Evolutionary conservation across 2,113 vertebrate genomes (phyloP), one percentile per base, ranked within the genome.

Genomic region (Morone chrysops): DNA sequence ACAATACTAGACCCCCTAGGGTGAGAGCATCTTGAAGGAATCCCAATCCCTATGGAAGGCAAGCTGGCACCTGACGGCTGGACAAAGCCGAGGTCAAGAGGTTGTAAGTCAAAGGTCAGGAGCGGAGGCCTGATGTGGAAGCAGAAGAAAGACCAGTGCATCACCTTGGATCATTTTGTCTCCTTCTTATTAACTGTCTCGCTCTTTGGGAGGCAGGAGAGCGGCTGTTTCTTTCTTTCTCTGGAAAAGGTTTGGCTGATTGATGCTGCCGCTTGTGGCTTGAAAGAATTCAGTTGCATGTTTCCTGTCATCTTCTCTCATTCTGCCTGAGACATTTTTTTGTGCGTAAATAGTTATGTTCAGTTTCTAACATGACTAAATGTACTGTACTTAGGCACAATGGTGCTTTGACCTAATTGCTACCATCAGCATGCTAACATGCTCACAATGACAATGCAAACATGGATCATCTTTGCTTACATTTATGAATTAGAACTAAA

Each of bases 51-150:
- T 67, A 20, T 56, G 77, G 82, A 90, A 71, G 56, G 71, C 68
- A 83, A 87, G 89, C 81, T 79, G 92, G 85, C 91, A 93, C 91
- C 91, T 92, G 89, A 93, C 56, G 69, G 74, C 67, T 8, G 76
- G 76, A 90, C 91, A 93, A 93, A 92, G 85, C 86, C 0, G 65
- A 79, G 83, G 93, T 92, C 87, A 85, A 59, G 74, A 71, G 90
- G 89, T 84, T n/a, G n/a, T 0, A 51, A 60, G 89, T 89, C 85
- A 89, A 87, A 86, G 91, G 89, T 93, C 90, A 18, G 51, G 63
- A 59, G 82, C 43, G 36, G 59, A 85, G 70, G 50, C 78, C 77
- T 80, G 65, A 82, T 57, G 83, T 78, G 66, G 73, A 87, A 36
- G 72, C 68, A 62, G 56, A 59, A 84, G 80, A 84, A 75, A 73